Evolutionary conservation across 1,140 invertebrate genomes (phyloP).

Genomic region (Nasonia vitripennis): DNA sequence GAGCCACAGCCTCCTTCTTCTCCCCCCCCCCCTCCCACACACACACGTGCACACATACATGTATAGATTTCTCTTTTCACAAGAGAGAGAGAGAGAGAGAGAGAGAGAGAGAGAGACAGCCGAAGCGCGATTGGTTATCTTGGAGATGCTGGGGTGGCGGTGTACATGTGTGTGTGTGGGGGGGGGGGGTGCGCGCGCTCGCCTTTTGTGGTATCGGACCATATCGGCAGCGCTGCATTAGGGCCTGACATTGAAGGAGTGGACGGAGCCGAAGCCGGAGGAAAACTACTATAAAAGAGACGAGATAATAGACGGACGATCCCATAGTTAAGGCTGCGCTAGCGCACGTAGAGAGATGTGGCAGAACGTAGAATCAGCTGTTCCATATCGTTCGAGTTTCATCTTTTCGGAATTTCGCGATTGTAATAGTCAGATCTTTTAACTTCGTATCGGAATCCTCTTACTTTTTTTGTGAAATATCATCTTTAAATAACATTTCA

Average conservation of each 20-base stretch:
- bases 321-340: background rate
- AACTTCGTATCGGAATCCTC: too few species aligned
- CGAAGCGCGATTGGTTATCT: slow-evolving; percentile 18
- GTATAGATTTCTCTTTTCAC: too few species aligned
- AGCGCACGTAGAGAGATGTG: background rate
- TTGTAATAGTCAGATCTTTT: too few species aligned
- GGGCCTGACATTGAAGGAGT: slow-evolving; percentile 31
- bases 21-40: background rate
- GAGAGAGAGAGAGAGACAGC: background rate
- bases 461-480: too few species aligned
- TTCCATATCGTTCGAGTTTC: background rate
- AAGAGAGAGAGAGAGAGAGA: background rate
- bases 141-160: too few species aligned
- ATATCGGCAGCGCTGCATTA: slow-evolving; percentile 13
- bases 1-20: background rate
- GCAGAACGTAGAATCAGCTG: background rate
- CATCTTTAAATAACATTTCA: too few species aligned
- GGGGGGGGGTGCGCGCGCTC: background rate
- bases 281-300: slow-evolving; percentile 13
- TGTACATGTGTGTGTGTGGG: too few species aligned
- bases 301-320: slow-evolving; percentile 19
- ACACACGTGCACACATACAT: too few species aligned
- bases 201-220: slow-evolving; percentile 10
- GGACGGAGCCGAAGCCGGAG: background rate
- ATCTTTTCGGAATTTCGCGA: background rate